Conservation (phyloP, 2,113 vertebrate genomes). For the Rhinoderma darwinii region DNA sequence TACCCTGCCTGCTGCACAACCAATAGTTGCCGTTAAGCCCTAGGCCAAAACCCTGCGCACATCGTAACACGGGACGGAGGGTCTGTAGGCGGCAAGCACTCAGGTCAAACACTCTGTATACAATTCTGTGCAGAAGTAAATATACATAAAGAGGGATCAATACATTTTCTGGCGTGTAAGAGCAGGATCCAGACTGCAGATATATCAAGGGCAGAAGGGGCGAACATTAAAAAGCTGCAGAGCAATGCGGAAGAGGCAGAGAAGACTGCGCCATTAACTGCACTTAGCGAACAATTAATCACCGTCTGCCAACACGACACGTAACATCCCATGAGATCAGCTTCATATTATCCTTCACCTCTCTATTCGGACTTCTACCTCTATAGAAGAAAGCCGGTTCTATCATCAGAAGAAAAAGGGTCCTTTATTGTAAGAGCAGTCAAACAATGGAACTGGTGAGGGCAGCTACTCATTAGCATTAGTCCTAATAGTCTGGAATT, state of each 20-base stretch:
- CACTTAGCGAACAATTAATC: background rate
- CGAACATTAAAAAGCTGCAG: background rate
- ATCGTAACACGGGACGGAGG: no score
- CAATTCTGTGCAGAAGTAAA: background rate
- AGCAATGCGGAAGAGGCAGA: background rate
- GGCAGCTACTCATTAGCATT: no score
- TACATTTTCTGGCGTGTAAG: background rate
- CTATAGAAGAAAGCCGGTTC: background rate
- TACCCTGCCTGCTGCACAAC: no score
- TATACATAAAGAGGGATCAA: slow-evolving; percentile 30
- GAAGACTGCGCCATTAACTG: background rate
- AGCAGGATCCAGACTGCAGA: background rate
- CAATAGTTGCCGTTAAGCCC: no score
- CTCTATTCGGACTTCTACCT: background rate
- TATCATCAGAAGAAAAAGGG: no score
- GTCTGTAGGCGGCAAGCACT: no score
- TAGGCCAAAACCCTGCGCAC: no score
- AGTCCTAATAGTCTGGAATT: no score
- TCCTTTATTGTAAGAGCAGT: no score
- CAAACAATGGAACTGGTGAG: no score
- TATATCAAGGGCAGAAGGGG: background rate
- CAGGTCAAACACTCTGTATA: background rate
- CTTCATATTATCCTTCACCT: background rate
- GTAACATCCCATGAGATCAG: background rate
- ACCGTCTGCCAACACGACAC: background rate